These are phyloP conservation scores for Trachymyrmex septentrionalis DNA, from an alignment of 1,140 invertebrate genomes.

Conservation along the genomic window DNA sequence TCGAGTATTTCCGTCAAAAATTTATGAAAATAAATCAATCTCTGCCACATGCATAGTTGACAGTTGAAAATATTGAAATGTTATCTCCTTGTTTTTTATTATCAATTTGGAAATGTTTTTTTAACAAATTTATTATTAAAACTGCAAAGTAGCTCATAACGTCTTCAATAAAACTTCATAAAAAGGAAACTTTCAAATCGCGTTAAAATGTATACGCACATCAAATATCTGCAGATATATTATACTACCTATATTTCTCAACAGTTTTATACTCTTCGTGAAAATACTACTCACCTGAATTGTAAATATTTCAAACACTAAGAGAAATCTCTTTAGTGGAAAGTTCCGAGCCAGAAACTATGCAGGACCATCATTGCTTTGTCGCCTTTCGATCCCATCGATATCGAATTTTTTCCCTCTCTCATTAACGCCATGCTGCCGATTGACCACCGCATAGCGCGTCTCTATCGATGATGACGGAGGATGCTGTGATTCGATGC, in stretches of 20 bases:
- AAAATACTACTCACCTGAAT: conserved; percentile 36
- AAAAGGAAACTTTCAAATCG: conserved; percentile 4
- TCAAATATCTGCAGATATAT: background rate
- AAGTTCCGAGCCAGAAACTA: background rate
- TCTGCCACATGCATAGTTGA: background rate
- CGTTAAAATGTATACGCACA: too few species aligned
- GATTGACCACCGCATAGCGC: background rate
- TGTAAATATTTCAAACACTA: conserved; percentile 1
- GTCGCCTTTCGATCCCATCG: background rate
- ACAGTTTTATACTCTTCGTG: conserved; percentile 9
- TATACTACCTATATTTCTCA: background rate
- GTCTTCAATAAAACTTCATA: background rate
- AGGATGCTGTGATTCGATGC: conserved; percentile 38
- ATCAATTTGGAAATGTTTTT: conserved; percentile 7
- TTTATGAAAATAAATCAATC: background rate
- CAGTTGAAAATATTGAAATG: background rate
- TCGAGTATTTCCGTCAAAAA: background rate
- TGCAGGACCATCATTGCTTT: background rate
- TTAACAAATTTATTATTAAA: background rate
- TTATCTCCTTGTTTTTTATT: background rate
- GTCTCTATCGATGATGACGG: background rate
- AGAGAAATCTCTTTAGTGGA: background rate
- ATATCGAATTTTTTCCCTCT: background rate
- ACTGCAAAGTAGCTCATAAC: background rate
- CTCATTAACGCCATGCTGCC: background rate